Percentiles rank a stretch among this genome's conserved stretches.
phyloP scores from a whole-genome alignment of 2,888 invertebrate genomes.

The Gortyna flavago region DNA sequence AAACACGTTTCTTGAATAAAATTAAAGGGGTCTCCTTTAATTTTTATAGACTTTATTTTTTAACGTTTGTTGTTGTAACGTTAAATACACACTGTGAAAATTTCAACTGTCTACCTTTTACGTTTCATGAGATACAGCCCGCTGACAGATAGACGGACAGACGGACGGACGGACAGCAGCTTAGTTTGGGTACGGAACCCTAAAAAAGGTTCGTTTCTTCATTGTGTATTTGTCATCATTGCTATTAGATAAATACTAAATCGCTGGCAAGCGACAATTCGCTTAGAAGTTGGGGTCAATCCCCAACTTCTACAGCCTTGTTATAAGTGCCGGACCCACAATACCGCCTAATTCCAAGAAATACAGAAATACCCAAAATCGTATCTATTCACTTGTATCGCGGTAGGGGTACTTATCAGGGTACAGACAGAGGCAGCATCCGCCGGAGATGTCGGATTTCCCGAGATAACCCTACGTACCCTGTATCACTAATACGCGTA shows the following conservation, averaged over 20 bases:
- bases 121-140: neutral
- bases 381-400: constrained; percentile 60
- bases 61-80: no score
- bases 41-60: no score
- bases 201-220: neutral
- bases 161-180: no score
- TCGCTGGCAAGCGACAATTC: no score
- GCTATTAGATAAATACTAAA: neutral
- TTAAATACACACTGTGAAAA: no score
- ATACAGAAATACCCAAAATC: constrained; percentile 45
- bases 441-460: constrained; percentile 74
- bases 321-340: neutral
- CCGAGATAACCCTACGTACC: constrained; percentile 71
- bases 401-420: constrained; percentile 66
- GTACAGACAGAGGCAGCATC: constrained; percentile 70
- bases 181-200: neutral
- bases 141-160: neutral
- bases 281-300: no score
- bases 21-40: no score
- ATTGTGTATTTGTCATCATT: neutral
- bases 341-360: constrained; percentile 29
- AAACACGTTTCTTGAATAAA: no score
- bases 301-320: neutral
- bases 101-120: neutral
- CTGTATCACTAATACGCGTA: constrained; percentile 62